Conservation (phyloP, 2,888 invertebrate genomes). For the Podotricha telesiphe region DNA sequence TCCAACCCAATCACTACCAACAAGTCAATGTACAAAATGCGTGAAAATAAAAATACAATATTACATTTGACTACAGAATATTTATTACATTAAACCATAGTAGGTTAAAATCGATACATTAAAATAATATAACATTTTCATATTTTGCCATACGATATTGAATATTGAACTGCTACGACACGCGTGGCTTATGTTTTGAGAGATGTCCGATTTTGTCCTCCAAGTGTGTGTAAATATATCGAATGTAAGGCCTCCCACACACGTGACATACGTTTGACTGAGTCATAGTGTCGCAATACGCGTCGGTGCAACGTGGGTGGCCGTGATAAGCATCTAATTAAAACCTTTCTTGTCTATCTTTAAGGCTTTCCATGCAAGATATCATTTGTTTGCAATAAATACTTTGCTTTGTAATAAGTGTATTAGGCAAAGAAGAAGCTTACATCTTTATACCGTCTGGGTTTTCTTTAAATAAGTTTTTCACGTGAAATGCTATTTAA, state of each 20-base stretch:
- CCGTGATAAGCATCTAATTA: conserved; percentile 78
- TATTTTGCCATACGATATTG: conserved; percentile 20
- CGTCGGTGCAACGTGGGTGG: conserved; percentile 66
- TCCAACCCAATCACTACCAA: too few species aligned
- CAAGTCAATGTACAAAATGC: too few species aligned
- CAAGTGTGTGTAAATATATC: conserved; percentile 44
- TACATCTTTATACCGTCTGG: too few species aligned
- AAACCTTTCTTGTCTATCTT: conserved; percentile 54
- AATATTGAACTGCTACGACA: conserved; percentile 29
- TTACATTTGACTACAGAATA: too few species aligned
- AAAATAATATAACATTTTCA: conserved; percentile 6
- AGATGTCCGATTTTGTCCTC: conserved; percentile 45
- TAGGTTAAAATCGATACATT: conserved; percentile 2
- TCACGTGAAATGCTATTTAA: too few species aligned
- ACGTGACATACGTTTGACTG: conserved; percentile 53
- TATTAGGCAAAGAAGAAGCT: too few species aligned
- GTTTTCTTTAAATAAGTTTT: too few species aligned
- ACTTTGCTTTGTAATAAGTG: too few species aligned
- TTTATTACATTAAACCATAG: too few species aligned
- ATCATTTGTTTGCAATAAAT: conserved; percentile 2
- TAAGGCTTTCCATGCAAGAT: conserved; percentile 30
- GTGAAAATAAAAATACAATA: too few species aligned
- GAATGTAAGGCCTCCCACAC: conserved; percentile 49
- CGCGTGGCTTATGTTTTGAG: conserved; percentile 34
- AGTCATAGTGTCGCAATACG: conserved; percentile 68